Base-by-base conservation (phyloP, 2,888 invertebrate species). In the Crematogaster levior region DNA sequence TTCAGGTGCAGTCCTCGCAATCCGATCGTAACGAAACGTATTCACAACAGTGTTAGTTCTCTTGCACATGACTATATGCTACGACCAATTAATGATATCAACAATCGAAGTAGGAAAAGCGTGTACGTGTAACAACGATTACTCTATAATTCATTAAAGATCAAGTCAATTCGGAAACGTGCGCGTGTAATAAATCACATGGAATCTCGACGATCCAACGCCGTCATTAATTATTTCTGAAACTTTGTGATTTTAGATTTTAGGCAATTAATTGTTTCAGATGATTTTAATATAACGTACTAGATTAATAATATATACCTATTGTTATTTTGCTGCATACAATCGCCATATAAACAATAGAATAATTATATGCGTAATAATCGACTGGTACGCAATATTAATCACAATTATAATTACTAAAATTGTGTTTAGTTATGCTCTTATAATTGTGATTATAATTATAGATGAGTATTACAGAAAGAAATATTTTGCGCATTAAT, bases 1-100 rank as follows among this genome's bases (percentile, higher is more conserved):
- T 5, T 34, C 6, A 9, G 27, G 43, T 61, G 72, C 56, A 15
- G 24, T 73, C 61, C 74, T 84, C 73, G 46, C 65, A 61, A 74
- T 74, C 73, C 9, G 21, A 82, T 56, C 60, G 34, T 82, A 86
- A 86, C 84, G 86, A 81, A 53, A 82, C 63, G 34, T 70, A 74
- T 81, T 83, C 88, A 85, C 86, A 84, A 88, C 65, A 83, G 51
- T 56, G 43, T 84, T 82, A 80, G 68, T 80, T 84, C 51, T 68
- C 46, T 80, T 66, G 68, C 61, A 81, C 43, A 51, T 58, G 72
- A 43, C 74, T 88, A 89, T 68, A 82, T 65, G 73, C 88, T 85
- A 89, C 66, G 79, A 88, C 48, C 61, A 84, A 80, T 86, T 74
- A 82, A 83, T 77, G 74, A 48, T 77, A 82, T 65, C n/a, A 65